Conservation (phyloP, 2,888 invertebrate genomes). For the Ochlodes sylvanus region DNA sequence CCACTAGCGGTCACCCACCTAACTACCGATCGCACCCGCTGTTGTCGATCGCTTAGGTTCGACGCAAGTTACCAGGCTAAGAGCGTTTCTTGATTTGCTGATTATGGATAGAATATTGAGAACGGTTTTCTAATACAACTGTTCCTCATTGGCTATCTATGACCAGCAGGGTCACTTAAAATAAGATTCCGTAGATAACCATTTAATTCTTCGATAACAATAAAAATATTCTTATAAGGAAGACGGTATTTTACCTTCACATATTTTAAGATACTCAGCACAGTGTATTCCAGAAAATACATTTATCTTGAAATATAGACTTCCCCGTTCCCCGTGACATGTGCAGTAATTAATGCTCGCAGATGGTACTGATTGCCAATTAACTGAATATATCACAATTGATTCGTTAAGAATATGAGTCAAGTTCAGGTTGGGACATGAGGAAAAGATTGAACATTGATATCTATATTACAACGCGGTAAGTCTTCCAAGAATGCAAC, state of each 20-base stretch:
- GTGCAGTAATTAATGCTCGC: conserved; percentile 21
- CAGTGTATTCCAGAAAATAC: conserved; percentile 1
- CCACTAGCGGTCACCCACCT: no score
- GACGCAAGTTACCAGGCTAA: no score
- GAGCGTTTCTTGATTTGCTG: no score
- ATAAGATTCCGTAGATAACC: no score
- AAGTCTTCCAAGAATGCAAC: no score
- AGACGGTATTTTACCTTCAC: not conserved
- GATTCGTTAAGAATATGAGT: conserved; percentile 31
- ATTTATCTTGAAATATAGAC: conserved; percentile 22
- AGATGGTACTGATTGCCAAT: conserved; percentile 28
- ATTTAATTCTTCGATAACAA: no score
- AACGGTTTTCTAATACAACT: no score
- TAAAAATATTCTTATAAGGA: not conserved
- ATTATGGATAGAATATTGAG: no score
- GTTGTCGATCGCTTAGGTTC: no score
- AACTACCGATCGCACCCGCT: no score
- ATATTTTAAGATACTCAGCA: conserved; percentile 6
- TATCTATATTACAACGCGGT: not conserved
- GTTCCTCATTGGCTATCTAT: no score
- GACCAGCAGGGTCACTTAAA: no score
- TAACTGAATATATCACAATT: conserved; percentile 17
- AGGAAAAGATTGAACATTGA: conserved; percentile 16
- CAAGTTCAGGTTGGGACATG: conserved; percentile 21
- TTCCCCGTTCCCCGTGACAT: conserved; percentile 19